Evolutionary conservation across 2,888 invertebrate genomes (phyloP), one percentile per base, ranked within the genome.

Genomic region (Rhaphigaster nebulosa): DNA sequence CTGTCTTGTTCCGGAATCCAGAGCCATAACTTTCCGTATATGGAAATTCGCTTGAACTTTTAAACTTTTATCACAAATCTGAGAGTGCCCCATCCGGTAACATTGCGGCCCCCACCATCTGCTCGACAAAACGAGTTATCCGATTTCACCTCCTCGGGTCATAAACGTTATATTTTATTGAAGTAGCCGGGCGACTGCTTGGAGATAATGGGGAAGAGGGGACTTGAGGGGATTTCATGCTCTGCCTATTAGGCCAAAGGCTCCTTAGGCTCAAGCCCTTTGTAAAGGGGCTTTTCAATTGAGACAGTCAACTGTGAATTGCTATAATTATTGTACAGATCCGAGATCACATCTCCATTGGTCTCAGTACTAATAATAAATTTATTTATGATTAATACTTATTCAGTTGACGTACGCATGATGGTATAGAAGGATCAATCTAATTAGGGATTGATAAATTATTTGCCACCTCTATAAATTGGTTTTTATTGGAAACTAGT

Each of bases 1-100:
- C 70, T 20, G 34, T 0, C 70, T 76, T 76, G 70, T 76, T 76
- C 34, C 34, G 70, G 70, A 20, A 38, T 12, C 70, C 38, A 20
- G 34, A 38, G 38, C 70, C 70, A 76, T 76, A 76, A 76, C 34
- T 76, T 38, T 38, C 70, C 70, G 20, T 8, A 0, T 34, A 76
- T 76, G 70, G 70, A 76, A 76, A 76, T 76, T 26, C 38, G 70
- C 70, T 76, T 76, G 38, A 76, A 76, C 70, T 76, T 76, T 76
- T 76, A 76, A 70, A 70, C 70, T 70, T 70, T 70, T 70, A 70
- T 38, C 34, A 76, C 38, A 76, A 76, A 76, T 76, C 70, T 38
- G 34, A 20, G 34, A 76, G 38, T 10, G 70, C 6, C 18, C 34
- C 34, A 38, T 76, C 70, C 20, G 38, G 34, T 38, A n/a, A 8